These are phyloP conservation scores for Latrodectus elegans DNA, from an alignment of 2,888 invertebrate species.

Conservation along the genomic window DNA sequence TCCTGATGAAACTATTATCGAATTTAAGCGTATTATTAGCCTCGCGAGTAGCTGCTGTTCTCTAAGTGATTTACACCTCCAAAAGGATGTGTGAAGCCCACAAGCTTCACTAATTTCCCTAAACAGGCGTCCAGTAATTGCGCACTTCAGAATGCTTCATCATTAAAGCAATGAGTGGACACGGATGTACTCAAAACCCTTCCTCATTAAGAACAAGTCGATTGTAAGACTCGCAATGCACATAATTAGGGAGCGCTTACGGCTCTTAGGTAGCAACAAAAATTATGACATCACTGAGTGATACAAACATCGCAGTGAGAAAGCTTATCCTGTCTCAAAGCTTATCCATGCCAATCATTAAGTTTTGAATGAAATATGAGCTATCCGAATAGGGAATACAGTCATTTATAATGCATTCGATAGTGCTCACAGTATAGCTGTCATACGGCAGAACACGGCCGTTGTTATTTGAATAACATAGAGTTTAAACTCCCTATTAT, in stretches of 20 bases:
- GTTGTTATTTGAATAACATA: conserved; percentile 54
- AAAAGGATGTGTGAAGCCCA: conserved; percentile 20
- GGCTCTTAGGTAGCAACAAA: conserved; percentile 13
- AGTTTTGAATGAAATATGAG: conserved; percentile 60
- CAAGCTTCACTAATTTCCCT: conserved; percentile 36
- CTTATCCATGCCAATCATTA: conserved; percentile 40
- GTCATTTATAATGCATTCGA: conserved; percentile 57
- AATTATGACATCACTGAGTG: conserved; percentile 32
- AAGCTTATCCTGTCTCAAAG: conserved; percentile 24
- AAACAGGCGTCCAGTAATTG: conserved; percentile 52
- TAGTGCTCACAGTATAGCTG: conserved; percentile 58
- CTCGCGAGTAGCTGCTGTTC: conserved; percentile 7
- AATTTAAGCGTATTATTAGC: conserved; percentile 37
- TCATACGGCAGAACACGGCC: conserved; percentile 40
- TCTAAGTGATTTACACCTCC: conserved; percentile 54
- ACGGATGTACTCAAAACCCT: conserved; percentile 25
- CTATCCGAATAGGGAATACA: conserved; percentile 25
- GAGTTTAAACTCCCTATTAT: conserved; percentile 33
- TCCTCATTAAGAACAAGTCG: conserved; percentile 58
- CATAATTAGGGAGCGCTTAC: conserved; percentile 22
- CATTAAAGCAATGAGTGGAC: conserved; percentile 49
- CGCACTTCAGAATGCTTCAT: conserved; percentile 46
- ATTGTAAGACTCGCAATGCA: conserved; percentile 25
- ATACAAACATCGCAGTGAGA: conserved; percentile 10
- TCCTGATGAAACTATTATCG: conserved; percentile 25